Base-by-base conservation (phyloP, 2,113 vertebrate species). In the Silurus glanis region DNA sequence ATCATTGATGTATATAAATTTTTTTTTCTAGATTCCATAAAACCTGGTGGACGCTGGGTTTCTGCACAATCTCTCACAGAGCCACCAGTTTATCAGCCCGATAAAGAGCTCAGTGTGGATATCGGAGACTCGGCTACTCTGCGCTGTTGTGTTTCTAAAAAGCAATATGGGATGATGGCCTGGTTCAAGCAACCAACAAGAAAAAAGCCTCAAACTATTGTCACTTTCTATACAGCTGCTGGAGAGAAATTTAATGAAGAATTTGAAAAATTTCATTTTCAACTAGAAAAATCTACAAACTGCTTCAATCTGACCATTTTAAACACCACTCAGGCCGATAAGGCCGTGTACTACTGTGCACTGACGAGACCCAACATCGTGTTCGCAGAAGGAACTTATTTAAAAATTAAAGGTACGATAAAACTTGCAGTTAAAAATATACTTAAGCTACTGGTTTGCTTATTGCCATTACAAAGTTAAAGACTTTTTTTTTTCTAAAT, bases 271-370 rank as follows among this genome's bases (percentile, higher is more conserved):
- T 51, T 47, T 23, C 45, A 19, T 51, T 75, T 51, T 6, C 19
- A 51, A 5, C 21, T 13, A 51, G 47, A 23, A 19, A 75, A 2
- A 75, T 19, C 0, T 23, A 12, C 49, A 47, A 75, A 75, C 47
- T 75, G 72, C 72, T 51, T 75, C 47, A 75, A 51, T 12, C 10
- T 51, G 7, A 75, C 16, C 2, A 75, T 75, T 75, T 23, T 51
- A 23, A 9, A 75, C 17, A 75, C 10, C 72, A 75, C 3, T 10
- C 8, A 51, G 45, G 49, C 72, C 12, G 72, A 75, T 51, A 47
- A 75, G 51, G 72, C 72, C 45, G n/a, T 75, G 72, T 75, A 75
- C 19, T 75, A 51, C 72, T 75, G 72, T 51, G 72, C 72, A 75
- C 16, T 75, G 47, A 51, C 6, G 25, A 69, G 13, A 37, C 66